Conservation (phyloP, 2,113 vertebrate genomes). For the Nyctibius bracteatus region DNA sequence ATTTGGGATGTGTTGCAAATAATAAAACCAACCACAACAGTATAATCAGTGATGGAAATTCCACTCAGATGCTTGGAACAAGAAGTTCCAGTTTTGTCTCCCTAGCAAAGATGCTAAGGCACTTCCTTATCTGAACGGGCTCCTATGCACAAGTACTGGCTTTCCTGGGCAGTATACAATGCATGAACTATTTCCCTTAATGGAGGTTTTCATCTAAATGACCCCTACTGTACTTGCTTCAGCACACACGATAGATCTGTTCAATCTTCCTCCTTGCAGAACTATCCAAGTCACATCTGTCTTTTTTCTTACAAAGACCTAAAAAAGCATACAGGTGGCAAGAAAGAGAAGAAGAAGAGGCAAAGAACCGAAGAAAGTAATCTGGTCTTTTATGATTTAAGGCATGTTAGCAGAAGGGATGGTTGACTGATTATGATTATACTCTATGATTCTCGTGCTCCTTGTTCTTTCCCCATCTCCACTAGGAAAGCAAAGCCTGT, state of each 20-base stretch:
- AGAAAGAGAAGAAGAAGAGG: background rate
- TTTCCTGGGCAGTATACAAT: background rate
- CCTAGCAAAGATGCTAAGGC: background rate
- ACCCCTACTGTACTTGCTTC: background rate
- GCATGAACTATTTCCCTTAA: background rate
- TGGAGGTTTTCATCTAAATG: background rate
- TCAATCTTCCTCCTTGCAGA: background rate
- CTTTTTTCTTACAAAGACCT: background rate
- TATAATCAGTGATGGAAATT: background rate
- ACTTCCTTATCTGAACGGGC: background rate
- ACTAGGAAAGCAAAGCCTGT: background rate
- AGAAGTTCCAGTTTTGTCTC: background rate
- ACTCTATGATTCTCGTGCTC: background rate
- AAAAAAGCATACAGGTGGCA: background rate
- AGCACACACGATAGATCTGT: background rate
- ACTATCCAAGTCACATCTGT: background rate
- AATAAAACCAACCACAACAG: background rate
- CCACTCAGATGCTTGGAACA: background rate
- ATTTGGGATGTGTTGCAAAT: background rate
- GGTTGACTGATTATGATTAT: background rate
- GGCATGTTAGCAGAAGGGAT: conserved; percentile 13
- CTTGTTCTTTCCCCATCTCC: background rate
- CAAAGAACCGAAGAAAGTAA: background rate
- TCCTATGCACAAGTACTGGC: background rate
- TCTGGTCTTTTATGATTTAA: conserved; percentile 15